Conservation (phyloP, 1,140 invertebrate species). For the Matsumurasca onukii region DNA sequence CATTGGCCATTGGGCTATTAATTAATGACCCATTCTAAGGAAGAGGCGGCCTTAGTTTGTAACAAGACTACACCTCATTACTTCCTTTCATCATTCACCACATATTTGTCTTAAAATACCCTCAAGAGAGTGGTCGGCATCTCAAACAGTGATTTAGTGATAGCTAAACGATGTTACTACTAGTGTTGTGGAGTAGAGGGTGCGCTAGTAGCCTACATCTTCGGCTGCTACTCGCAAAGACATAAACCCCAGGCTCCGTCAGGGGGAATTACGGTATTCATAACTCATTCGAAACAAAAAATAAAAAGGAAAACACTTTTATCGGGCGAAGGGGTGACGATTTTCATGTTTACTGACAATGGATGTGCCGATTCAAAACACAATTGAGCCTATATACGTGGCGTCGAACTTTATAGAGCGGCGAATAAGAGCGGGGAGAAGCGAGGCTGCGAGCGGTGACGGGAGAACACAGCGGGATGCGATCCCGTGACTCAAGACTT, state of each 20-base stretch:
- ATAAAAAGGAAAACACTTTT: conserved; percentile 20
- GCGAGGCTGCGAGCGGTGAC: not conserved
- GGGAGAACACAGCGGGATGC: not conserved
- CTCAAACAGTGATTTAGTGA: no score
- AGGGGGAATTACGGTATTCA: conserved; percentile 19
- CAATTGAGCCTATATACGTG: not conserved
- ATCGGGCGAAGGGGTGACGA: conserved; percentile 12
- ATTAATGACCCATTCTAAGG: no score
- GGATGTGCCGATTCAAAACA: not conserved
- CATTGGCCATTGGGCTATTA: no score
- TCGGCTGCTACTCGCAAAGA: no score
- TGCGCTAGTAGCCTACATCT: no score
- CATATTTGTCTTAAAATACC: no score
- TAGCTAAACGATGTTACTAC: no score
- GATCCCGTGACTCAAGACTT: not conserved
- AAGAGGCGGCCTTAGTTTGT: no score
- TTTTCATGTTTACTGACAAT: conserved; percentile 10
- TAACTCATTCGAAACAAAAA: conserved; percentile 24
- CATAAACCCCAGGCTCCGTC: conserved; percentile 6
- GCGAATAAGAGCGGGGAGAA: not conserved
- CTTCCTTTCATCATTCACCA: no score
- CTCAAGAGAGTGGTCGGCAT: no score
- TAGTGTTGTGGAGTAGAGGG: no score
- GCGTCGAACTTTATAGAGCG: conserved; percentile 20
- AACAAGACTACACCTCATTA: no score